phyloP scores from a whole-genome alignment of 2,797 vertebrate genomes.

The Aselliscus stoliczkanus region DNA sequence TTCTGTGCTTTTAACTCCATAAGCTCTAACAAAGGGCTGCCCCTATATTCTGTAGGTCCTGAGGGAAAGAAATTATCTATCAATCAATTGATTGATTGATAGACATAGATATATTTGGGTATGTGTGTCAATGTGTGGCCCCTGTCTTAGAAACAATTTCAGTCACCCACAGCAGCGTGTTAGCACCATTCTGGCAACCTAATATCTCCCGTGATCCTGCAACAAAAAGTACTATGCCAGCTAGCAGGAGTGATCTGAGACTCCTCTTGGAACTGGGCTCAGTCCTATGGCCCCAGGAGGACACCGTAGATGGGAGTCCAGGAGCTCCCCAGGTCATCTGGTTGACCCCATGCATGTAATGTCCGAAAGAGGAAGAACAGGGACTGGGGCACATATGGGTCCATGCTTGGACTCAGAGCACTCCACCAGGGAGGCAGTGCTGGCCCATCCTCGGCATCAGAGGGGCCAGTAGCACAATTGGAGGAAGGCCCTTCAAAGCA shows the following conservation, averaged over 20 bases:
- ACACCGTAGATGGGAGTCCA: background rate
- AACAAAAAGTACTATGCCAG: background rate
- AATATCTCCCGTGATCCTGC: background rate
- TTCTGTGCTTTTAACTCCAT: background rate
- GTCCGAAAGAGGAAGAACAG: background rate
- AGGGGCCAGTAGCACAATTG: background rate
- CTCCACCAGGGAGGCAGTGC: background rate
- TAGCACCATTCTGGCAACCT: slow-evolving; percentile 4
- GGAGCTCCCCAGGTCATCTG: background rate
- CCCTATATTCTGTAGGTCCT: background rate
- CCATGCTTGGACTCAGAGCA: background rate
- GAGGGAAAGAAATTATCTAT: background rate
- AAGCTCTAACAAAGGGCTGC: background rate
- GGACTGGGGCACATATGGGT: background rate
- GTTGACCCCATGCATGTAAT: background rate
- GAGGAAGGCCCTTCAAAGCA: background rate
- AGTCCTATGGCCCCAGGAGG: background rate
- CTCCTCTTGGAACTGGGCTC: background rate
- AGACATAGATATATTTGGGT: background rate
- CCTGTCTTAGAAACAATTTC: background rate
- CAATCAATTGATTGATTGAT: no score
- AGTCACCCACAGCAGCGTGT: background rate
- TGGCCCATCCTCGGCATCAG: background rate
- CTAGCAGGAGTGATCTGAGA: background rate
- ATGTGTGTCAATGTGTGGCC: background rate